phyloP scores from a whole-genome alignment of 2,888 invertebrate species.

The Nomada goodeniana region DNA sequence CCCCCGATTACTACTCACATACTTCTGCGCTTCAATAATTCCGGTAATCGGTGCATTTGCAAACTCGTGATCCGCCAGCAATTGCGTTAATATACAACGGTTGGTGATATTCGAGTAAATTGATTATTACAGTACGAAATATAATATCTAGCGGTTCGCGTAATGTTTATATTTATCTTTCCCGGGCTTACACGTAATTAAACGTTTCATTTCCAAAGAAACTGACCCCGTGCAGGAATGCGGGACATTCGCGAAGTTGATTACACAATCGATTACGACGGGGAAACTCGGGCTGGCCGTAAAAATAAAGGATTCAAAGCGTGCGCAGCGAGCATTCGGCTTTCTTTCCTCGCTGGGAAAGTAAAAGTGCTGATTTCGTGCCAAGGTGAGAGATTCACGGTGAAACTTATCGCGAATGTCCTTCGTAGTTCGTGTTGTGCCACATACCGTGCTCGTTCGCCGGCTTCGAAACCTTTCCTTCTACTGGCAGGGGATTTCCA shows the following conservation, averaged over 20 bases:
- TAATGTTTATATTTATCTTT: too few species aligned
- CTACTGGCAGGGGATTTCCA: constrained; percentile 26
- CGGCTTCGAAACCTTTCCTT: not conserved
- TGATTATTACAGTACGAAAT: too few species aligned
- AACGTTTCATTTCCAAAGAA: not conserved
- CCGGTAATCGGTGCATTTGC: too few species aligned
- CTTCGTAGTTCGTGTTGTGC: constrained; percentile 51
- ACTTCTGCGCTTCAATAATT: too few species aligned
- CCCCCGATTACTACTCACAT: too few species aligned
- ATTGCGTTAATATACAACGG: too few species aligned
- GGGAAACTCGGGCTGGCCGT: constrained; percentile 16
- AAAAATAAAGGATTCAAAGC: constrained; percentile 51
- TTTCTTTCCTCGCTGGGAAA: constrained; percentile 72
- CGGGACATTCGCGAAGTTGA: not conserved
- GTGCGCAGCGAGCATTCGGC: constrained; percentile 33
- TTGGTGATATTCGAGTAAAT: too few species aligned
- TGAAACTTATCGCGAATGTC: constrained; percentile 63
- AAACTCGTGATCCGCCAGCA: too few species aligned
- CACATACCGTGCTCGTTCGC: constrained; percentile 12
- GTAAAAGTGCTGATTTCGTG: constrained; percentile 73
- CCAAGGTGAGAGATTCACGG: constrained; percentile 67
- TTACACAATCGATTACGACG: constrained; percentile 39
- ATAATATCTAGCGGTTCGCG: too few species aligned
- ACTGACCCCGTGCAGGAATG: not conserved
- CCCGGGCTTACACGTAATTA: too few species aligned